phyloP scores from a whole-genome alignment of 1,140 invertebrate species.

The Drosophila sulfurigaster region DNA sequence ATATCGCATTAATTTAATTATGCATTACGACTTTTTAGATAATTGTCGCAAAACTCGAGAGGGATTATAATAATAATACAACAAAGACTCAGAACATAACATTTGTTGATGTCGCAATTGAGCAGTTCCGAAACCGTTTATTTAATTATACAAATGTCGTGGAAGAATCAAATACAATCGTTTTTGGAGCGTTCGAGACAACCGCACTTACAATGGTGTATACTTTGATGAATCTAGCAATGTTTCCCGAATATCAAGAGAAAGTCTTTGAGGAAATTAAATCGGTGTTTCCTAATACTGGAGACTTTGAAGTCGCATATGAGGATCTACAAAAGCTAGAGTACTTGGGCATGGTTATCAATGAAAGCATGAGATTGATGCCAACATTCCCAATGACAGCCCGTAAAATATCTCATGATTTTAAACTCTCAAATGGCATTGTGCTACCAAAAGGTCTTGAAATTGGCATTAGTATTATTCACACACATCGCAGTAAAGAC shows the following conservation, averaged over 20 bases:
- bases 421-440: slow-evolving; percentile 58
- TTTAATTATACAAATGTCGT: slow-evolving; percentile 52
- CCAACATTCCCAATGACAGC: slow-evolving; percentile 56
- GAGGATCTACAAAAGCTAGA: slow-evolving; percentile 87
- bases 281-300: slow-evolving; percentile 85
- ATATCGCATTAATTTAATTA: too few relatives aligned
- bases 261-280: slow-evolving; percentile 87
- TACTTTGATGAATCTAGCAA: slow-evolving; percentile 59
- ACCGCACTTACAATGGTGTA: slow-evolving; percentile 51
- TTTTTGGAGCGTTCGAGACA: slow-evolving; percentile 66
- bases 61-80: background rate
- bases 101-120: slow-evolving; percentile 39
- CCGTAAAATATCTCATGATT: slow-evolving; percentile 34
- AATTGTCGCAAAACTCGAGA: slow-evolving; percentile 21
- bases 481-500: slow-evolving; percentile 68
- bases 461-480: slow-evolving; percentile 63
- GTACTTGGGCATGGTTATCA: slow-evolving; percentile 88
- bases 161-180: slow-evolving; percentile 57
- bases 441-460: slow-evolving; percentile 59
- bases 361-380: slow-evolving; percentile 87
- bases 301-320: slow-evolving; percentile 84
- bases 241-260: slow-evolving; percentile 85
- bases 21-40: slow-evolving; percentile 9
- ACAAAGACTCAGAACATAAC: background rate
- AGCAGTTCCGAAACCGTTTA: slow-evolving; percentile 35